Base-by-base conservation (phyloP, 2,797 vertebrate genomes). In the Apodemus agrarius region DNA sequence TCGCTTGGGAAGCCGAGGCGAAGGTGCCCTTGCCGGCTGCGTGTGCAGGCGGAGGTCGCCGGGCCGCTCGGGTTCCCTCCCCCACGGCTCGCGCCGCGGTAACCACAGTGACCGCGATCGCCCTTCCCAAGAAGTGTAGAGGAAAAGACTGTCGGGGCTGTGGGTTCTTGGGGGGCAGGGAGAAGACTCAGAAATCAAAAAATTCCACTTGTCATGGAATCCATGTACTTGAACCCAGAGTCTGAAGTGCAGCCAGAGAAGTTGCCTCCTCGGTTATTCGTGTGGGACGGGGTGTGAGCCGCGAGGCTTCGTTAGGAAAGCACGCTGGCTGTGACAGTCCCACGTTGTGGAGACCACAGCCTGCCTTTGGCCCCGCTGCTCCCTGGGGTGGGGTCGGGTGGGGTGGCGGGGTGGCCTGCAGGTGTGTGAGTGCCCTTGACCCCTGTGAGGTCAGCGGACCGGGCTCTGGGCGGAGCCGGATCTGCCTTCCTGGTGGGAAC, bases 401-500 rank as follows among this genome's bases (percentile, higher is more conserved):
- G 2, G 11, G 76, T 29, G n/a, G 61, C 82, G 43, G 22, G 17
- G 34, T 37, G 6, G 57, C 34, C 75, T 0, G 86, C 65, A 84
- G 95, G 92, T 94, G 94, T 43, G 72, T 8, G 92, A 34, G 63
- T 91, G 81, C 92, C 22, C 0, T 0, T 65, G 89, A 89, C 93
- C 65, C 0, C 34, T n/a, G 24, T 2, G 59, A 89, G 96, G 97
- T 97, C 94, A 91, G 89, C 59, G 9, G 97, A 96, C 95, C 86
- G 52, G 37, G 13, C 40, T 84, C 59, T 90, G 96, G 96, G 95
- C 91, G 93, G 94, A n/a, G 63, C 76, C 61, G 46, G 88, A 43
- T 37, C 65, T 78, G 65, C 37, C 59, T 90, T 89, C 85, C 7
- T 0, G n/a, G 90, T 94, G 97, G 96, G 97, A 97, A 97, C 49